Base-by-base conservation (phyloP, 2,888 invertebrate species). In the Synanthedon myopaeformis region DNA sequence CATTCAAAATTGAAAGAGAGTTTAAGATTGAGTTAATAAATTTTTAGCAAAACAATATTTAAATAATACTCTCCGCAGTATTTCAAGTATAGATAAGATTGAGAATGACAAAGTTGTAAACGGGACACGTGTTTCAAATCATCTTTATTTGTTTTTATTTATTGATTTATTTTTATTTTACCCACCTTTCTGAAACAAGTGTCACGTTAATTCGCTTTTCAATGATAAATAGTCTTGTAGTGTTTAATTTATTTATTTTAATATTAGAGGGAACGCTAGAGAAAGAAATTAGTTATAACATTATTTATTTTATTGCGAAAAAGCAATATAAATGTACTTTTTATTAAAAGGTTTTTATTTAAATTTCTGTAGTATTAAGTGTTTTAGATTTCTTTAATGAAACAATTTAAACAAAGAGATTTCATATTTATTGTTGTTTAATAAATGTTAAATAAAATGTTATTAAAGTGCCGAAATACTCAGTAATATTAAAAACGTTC, bases 261-360 rank as follows among this genome's bases (percentile, higher is more conserved):
- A n/a, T 13, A 6, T 45, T 12, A 45, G 5, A 45, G 45, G n/a
- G 45, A 6, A 45, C 35, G 45, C n/a, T 45, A 45, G 45, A 45
- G 11, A 8, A 45, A 45, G 10, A 45, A 45, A 45, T 13, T 45
- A 45, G 13, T 49, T 17, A 17, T 14, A 19, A 49, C 23, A 14
- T 49, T 49, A 49, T 49, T 14, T 17, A 14, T 19, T 49, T 19
- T 49, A 49, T 49, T 49, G 49, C 49, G 12, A 14, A 12, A 35
- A 17, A 14, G 19, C 49, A 49, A 49, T 49, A 19, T 49, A 5
- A 54, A 51, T 59, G 76, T 78, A 78, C 76, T 76, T 79, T 78
- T 76, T 74, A 72, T 72, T 66, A 76, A 78, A 77, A 76, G 69
- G 51, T 59, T 54, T 23, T 65, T 72, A 71, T 72, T 71, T 72